These are phyloP conservation scores for Megamerina dolium DNA, from an alignment of 2,888 invertebrate genomes.

Conservation along the genomic window DNA sequence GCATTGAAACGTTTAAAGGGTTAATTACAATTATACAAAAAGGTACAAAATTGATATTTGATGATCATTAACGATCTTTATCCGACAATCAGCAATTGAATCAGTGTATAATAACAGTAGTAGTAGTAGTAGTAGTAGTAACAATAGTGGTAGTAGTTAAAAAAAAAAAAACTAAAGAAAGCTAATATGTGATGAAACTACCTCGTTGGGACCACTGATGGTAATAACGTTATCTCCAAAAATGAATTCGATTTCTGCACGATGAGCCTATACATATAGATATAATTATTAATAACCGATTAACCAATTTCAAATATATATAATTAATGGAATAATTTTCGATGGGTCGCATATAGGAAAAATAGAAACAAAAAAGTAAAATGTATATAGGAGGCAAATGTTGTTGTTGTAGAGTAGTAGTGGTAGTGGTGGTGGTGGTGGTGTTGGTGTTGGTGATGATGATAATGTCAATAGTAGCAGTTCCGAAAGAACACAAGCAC, in stretches of 20 bases:
- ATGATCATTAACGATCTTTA: no score
- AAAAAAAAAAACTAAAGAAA: slow-evolving; percentile 1
- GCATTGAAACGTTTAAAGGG: no score
- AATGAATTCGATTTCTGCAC: slow-evolving; percentile 85
- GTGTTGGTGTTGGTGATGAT: slow-evolving; percentile 12
- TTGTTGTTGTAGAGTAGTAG: no score
- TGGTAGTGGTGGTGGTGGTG: slow-evolving; percentile 9
- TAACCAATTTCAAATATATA: no score
- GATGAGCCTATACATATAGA: slow-evolving; percentile 83
- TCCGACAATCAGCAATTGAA: no score
- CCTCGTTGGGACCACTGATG: slow-evolving; percentile 57
- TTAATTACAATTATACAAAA: no score
- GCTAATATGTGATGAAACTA: slow-evolving; percentile 48
- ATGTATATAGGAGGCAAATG: slow-evolving; percentile 8
- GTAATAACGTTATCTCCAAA: slow-evolving; percentile 62
- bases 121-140: background rate
- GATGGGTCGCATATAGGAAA: no score
- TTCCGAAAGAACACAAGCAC: slow-evolving; percentile 17
- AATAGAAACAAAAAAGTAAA: no score
- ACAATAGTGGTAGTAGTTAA: background rate
- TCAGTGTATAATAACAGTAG: no score
- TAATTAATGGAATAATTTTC: no score
- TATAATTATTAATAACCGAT: no score
- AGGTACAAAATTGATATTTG: no score
- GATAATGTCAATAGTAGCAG: slow-evolving; percentile 17